phyloP scores from a whole-genome alignment of 2,113 vertebrate species.

The Pao palembangensis region DNA sequence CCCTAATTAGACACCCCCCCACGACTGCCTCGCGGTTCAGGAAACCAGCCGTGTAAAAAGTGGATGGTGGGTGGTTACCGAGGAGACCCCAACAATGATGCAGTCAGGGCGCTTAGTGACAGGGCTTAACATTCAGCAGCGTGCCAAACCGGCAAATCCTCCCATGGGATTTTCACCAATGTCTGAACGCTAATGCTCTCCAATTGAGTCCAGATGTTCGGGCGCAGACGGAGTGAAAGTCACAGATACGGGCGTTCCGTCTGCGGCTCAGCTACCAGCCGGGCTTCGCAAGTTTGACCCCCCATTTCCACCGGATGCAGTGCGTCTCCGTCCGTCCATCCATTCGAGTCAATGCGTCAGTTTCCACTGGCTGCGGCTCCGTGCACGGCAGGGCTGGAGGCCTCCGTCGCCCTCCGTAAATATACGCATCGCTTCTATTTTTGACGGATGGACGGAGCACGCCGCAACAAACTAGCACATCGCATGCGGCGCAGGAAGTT shows the following conservation, averaged over 20 bases:
- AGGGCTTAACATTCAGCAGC: slow-evolving; percentile 43
- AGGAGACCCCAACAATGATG: slow-evolving; percentile 45
- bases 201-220: slow-evolving; percentile 72
- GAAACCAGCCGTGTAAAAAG: neutral
- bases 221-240: slow-evolving; percentile 1
- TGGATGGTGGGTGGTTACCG: slow-evolving; percentile 9
- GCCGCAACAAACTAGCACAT: no score
- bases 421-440: no score
- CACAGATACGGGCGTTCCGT: neutral
- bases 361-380: no score
- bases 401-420: no score
- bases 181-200: slow-evolving; percentile 60
- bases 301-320: no score
- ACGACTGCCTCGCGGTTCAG: neutral
- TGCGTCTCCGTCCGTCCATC: no score
- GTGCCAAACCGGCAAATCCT: slow-evolving; percentile 65
- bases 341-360: no score
- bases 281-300: neutral
- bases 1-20: neutral
- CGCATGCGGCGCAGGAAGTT: no score
- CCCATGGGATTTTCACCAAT: slow-evolving; percentile 56
- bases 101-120: slow-evolving; percentile 42
- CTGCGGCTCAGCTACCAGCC: slow-evolving; percentile 12
- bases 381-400: no score
- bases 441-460: no score